Base-by-base conservation (phyloP, 1,140 invertebrate genomes). In the Bombus affinis region DNA sequence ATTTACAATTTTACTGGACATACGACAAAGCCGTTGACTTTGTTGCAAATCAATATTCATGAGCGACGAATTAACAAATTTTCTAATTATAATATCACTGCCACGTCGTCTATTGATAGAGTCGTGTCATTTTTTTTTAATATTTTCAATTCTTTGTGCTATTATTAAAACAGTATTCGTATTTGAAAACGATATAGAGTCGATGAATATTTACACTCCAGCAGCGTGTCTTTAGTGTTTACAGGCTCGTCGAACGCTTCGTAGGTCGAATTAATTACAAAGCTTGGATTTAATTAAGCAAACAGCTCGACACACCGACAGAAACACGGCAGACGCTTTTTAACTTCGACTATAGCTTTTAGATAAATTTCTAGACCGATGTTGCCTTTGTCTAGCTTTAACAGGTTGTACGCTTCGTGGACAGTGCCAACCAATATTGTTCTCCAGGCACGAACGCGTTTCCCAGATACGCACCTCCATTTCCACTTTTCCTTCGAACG, bases 401-500 rank as follows among this genome's bases (percentile, higher is more conserved):
- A 76, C 25, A 53, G 15, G 42, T 76, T 42, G 32, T 25, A 32
- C 25, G 39, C 66, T 82, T 44, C 25, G 15, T 28, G 6, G 12
- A 25, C 28, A 10, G 12, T 39, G 39, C 4, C 18, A 32, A 37
- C 3, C n/a, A 44, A 66, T 42, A 32, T 78, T 32, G 74, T 76
- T 76, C 35, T 28, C 32, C 47, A 35, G 15, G 0, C 44, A 57
- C 47, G 47, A 68, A 59, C 28, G 25, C 47, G 22, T 77, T 77
- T 79, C 35, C 74, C 72, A 22, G 22, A 47, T 65, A 59, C 47
- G 39, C 8, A 59, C 9, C 9, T 13, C 35, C 3, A 73, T 83
- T 57, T 22, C 5, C 35, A 78, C 74, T 66, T 68, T 81, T 85
- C 18, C n/a, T 32, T 22, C 28, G 77, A 79, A 62, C 35, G 37